Percentiles rank a stretch among this genome's conserved stretches.
Evolutionary conservation across 2,797 vertebrate genomes (phyloP).

Genomic region (Danio aesculapii): DNA sequence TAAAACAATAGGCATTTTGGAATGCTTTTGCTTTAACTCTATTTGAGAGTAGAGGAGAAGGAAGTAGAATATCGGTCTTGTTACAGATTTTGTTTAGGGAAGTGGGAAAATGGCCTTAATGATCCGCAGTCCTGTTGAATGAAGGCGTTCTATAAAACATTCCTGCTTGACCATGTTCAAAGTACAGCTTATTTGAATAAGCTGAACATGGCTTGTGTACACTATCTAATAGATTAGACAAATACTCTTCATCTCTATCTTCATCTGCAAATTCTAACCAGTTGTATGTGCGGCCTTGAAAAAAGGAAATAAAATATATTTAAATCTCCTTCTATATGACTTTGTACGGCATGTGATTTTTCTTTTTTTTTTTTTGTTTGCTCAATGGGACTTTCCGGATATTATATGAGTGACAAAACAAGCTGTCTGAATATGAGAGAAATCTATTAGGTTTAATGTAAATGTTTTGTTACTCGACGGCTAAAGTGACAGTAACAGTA

Average conservation of each 20-base stretch:
- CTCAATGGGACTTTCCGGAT: constrained; percentile 38
- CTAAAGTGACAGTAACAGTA: not conserved
- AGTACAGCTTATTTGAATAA: constrained; percentile 35
- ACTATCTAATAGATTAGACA: constrained; percentile 9
- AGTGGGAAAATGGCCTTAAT: not conserved
- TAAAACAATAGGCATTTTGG: not conserved
- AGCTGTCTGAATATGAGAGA: not conserved
- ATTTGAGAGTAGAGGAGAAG: constrained; percentile 27
- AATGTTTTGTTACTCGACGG: constrained; percentile 2
- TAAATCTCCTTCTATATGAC: not conserved
- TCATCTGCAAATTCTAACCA: too few species aligned
- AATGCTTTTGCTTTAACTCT: not conserved
- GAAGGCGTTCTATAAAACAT: not conserved
- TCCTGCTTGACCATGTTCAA: constrained; percentile 24
- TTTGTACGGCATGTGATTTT: constrained; percentile 24
- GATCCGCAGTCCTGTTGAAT: not conserved
- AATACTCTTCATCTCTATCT: not conserved
- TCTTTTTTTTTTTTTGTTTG: constrained; percentile 40
- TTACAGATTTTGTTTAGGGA: constrained; percentile 10
- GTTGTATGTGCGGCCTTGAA: not conserved
- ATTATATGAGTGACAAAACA: constrained; percentile 4
- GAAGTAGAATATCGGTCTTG: constrained; percentile 4
- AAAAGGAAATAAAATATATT: not conserved
- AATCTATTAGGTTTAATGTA: not conserved
- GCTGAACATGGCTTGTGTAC: not conserved